Base-by-base conservation (phyloP, 2,888 invertebrate species). In the Apodemia mormo region DNA sequence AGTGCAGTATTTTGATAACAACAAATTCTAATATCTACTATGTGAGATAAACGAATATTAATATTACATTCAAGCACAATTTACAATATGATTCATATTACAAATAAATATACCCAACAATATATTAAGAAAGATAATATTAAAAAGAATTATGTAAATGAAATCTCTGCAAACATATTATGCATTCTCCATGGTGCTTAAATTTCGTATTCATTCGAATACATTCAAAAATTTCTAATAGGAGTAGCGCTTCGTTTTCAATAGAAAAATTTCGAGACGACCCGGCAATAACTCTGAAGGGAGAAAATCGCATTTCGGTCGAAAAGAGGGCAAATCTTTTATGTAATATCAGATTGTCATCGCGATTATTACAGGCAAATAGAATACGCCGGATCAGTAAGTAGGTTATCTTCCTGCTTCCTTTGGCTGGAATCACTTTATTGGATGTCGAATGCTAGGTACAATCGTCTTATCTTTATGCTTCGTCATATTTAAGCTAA, bases 341-440 rank as follows among this genome's bases (percentile, higher is more conserved):
- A 92, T 92, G 92, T 91, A 92, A 92, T 92, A 93, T 92, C 87
- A 92, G 92, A 93, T 93, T 92, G 93, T 93, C 93, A 93, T 92
- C 91, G 92, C 91, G 92, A 92, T 92, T 93, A 93, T 93, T 92
- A 92, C 90, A 92, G 90, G 91, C 90, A 92, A 93, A 93, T 93
- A 92, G 93, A 92, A 92, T 92, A 92, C 91, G 88, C 85, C 86
- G 88, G 90, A 90, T 90, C 92, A 86, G 88, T 92, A 93, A 93
- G 89, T 91, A 89, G 93, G 92, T 93, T 93, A 93, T 92, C 90
- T 87, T 80, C 87, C 85, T 86, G 87, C 90, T 91, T 92, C 92
- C 89, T 88, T 88, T 87, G 87, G 85, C 82, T 82, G 85, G 83
- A 89, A 90, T 88, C 85, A 86, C 85, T 90, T 92, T 91, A 92